Percentiles rank a stretch among this genome's conserved stretches.
Conservation (phyloP, 2,888 invertebrate species). For the Euphydryas editha region DNA sequence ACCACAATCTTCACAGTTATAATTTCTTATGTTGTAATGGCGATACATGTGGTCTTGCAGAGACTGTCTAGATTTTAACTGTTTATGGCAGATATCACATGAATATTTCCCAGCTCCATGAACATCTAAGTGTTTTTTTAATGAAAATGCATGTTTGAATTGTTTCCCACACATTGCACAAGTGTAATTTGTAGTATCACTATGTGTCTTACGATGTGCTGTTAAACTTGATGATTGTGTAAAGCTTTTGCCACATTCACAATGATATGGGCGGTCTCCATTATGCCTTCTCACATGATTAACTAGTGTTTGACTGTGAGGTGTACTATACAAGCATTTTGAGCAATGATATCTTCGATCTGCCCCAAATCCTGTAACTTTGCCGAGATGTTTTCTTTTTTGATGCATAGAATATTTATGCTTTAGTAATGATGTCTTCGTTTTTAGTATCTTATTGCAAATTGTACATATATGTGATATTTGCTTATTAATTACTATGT, state of each 20-base stretch:
- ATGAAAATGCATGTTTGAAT: slow-evolving; percentile 74
- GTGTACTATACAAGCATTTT: slow-evolving; percentile 71
- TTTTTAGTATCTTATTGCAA: slow-evolving; percentile 65
- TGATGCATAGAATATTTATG: slow-evolving; percentile 71
- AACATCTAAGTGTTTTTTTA: slow-evolving; percentile 70
- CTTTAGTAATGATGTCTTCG: slow-evolving; percentile 59
- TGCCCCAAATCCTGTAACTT: slow-evolving; percentile 68
- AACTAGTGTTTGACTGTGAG: slow-evolving; percentile 74
- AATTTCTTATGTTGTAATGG: slow-evolving; percentile 75
- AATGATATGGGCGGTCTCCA: slow-evolving; percentile 72
- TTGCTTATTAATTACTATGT: not conserved
- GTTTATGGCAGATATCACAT: slow-evolving; percentile 72
- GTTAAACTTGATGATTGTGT: slow-evolving; percentile 73
- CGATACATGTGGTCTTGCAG: slow-evolving; percentile 70
- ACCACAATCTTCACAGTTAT: slow-evolving; percentile 77
- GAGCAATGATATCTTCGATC: slow-evolving; percentile 70
- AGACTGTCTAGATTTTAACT: slow-evolving; percentile 68
- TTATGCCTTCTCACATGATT: slow-evolving; percentile 76
- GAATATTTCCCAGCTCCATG: slow-evolving; percentile 65
- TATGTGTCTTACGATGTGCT: slow-evolving; percentile 74
- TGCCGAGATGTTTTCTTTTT: slow-evolving; percentile 64
- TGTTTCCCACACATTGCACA: slow-evolving; percentile 77
- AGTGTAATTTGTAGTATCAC: slow-evolving; percentile 63
- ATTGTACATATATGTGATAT: slow-evolving; percentile 52
- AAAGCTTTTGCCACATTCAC: slow-evolving; percentile 76